Base-by-base conservation (phyloP, 2,888 invertebrate species). In the Pomacea canaliculata region DNA sequence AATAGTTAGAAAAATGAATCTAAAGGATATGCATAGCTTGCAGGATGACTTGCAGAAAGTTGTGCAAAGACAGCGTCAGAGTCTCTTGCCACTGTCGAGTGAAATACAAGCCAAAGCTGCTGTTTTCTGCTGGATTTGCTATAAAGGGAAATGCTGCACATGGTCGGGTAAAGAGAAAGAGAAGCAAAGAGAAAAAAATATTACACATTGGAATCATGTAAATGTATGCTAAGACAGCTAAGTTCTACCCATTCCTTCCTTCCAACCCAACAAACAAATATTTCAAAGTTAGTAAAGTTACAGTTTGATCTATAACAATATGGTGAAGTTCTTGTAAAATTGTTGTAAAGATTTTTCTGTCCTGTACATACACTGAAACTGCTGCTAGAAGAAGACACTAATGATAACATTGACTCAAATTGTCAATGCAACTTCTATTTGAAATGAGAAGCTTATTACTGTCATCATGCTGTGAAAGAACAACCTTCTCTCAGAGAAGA, bases 81-180 rank as follows among this genome's bases (percentile, higher is more conserved):
- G 96, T 97, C 89, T 99, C 98, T 90, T 97, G 97, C 98, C 98
- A 99, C 78, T 96, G 96, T 81, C 95, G 94, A 13, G 95, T 96
- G 91, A 97, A 99, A 91, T 96, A 96, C 74, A 96, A 93, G 23
- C 95, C 94, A 91, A 97, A 99, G 62, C 94, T 93, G 19, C 95
- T 94, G 88, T 96, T 96, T 86, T 97, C 97, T 91, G 97, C 97
- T 0, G 97, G 96, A 90, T 95, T 96, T 89, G 95, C 95, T 71
- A 97, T 93, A 90, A 96, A 98, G 0, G 98, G 97, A 80, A 98
- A 92, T 91, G 96, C 98, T 98, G 86, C 71, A 83, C 81, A 49
- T 66, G 46, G 51, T 56, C 1, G 51, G 51, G 51, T 16, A 16
- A 16, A 7, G 8, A 8, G 51, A 16, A 2, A 16, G 51, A 16